Conservation (phyloP, 2,797 vertebrate genomes). For the Amazona finschi region DNA sequence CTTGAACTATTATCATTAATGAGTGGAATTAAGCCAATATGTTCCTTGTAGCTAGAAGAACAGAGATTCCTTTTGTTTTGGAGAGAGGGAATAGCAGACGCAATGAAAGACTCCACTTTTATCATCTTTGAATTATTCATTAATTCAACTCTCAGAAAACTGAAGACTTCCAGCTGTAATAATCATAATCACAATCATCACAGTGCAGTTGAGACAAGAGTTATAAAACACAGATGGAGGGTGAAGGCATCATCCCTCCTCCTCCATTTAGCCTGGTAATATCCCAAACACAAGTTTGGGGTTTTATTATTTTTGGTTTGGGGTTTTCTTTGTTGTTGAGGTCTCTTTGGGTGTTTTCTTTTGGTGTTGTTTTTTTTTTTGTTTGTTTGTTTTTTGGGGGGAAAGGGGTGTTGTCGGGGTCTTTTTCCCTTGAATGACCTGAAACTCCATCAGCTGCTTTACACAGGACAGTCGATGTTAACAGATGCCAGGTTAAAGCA, state of each 20-base stretch:
- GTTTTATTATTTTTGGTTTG: neutral
- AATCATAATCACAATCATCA: neutral
- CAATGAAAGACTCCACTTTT: neutral
- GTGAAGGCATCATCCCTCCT: neutral
- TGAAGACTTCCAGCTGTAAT: conserved; percentile 43
- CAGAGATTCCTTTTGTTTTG: conserved; percentile 5
- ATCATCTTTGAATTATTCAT: neutral
- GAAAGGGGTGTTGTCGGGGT: neutral
- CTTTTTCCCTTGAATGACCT: neutral
- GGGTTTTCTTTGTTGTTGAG: neutral
- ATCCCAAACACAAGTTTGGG: neutral
- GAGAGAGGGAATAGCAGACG: neutral
- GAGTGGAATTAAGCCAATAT: conserved; percentile 23
- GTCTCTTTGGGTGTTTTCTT: neutral
- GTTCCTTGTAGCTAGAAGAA: conserved; percentile 36
- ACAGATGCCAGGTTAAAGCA: neutral
- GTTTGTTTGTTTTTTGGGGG: no score
- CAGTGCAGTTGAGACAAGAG: neutral
- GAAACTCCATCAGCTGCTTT: neutral
- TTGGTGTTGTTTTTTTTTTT: neutral
- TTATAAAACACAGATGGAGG: neutral
- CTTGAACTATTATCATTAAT: conserved; percentile 48
- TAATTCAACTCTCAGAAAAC: neutral
- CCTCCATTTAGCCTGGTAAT: neutral
- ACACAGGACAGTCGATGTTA: fast-evolving